Base-by-base conservation (phyloP, 2,888 invertebrate species). In the Melikaiella ostensackeni region DNA sequence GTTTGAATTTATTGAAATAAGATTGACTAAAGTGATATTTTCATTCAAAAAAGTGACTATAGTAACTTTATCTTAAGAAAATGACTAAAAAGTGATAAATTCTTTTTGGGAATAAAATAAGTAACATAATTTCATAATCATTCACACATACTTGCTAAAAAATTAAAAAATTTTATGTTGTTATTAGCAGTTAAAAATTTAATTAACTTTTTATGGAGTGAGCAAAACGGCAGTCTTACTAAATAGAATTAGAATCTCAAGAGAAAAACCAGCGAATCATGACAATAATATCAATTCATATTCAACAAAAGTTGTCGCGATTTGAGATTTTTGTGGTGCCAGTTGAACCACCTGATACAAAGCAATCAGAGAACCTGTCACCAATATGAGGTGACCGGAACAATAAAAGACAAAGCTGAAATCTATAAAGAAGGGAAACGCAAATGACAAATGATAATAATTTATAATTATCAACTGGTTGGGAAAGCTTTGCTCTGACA, bases 321-420 rank as follows among this genome's bases (percentile, higher is more conserved):
- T 42, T 46, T n/a, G 7, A n/a, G n/a, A 50, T 50, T 50, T 50
- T 50, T 50, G 21, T 5, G n/a, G 50, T 55, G 50, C 9, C 50
- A 55, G 50, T 55, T 55, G 21, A 55, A 55, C 50, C n/a, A 55
- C 50, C 50, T 55, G 50, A 55, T 21, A 21, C 50, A n/a, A 55
- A 21, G 21, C 3, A 21, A 55, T 55, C 50, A 55, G 4, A 50
- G n/a, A 55, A 55, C n/a, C 50, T 55, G 50, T 55, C 50, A 9
- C 50, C 21, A 55, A 55, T 55, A 3, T 9, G 50, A 55, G 9
- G 50, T 21, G 50, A 9, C 50, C n/a, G 50, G 50, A 55, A 55
- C 21, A 21, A 11, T 21, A 21, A 55, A 55, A 21, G 0, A 21
- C 50, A 55, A 55, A 9, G n/a, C 50, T 21, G 50, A 55, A 55